Conservation (phyloP, 2,888 invertebrate species). For the Azorinus chamasolen region DNA sequence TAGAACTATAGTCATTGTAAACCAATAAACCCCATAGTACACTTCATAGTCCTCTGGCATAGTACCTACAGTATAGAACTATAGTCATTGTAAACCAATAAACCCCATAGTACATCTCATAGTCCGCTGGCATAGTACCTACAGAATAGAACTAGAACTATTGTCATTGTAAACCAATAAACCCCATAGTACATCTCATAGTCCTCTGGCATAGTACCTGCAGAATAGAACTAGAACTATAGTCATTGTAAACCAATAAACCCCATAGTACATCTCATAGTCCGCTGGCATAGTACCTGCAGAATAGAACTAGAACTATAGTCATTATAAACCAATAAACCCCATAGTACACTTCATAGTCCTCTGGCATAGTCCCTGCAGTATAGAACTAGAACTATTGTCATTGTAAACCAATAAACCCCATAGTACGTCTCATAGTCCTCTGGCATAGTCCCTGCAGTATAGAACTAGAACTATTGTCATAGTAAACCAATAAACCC, state of each 20-base stretch:
- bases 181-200: constrained; percentile 94
- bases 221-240: too few relatives aligned
- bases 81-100: constrained; percentile 94
- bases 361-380: constrained; percentile 92
- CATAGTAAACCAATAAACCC: constrained; percentile 94
- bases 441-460: constrained; percentile 91
- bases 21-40: constrained; percentile 94
- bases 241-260: constrained; percentile 94
- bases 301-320: too few relatives aligned
- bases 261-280: constrained; percentile 93
- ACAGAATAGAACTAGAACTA: constrained; percentile 20
- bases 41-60: constrained; percentile 93
- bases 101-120: constrained; percentile 94
- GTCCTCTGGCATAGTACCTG: constrained; percentile 92
- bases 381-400: too few relatives aligned
- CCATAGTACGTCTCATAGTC: constrained; percentile 94
- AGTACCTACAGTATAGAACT: constrained; percentile 88
- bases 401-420: constrained; percentile 94
- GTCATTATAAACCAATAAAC: constrained; percentile 94
- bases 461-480: too few relatives aligned
- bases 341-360: constrained; percentile 93
- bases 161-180: constrained; percentile 93
- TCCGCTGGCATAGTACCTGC: constrained; percentile 92
- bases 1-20: too few relatives aligned
- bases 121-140: constrained; percentile 93